phyloP scores from a whole-genome alignment of 2,113 vertebrate species.

The Glaucidium brasilianum region DNA sequence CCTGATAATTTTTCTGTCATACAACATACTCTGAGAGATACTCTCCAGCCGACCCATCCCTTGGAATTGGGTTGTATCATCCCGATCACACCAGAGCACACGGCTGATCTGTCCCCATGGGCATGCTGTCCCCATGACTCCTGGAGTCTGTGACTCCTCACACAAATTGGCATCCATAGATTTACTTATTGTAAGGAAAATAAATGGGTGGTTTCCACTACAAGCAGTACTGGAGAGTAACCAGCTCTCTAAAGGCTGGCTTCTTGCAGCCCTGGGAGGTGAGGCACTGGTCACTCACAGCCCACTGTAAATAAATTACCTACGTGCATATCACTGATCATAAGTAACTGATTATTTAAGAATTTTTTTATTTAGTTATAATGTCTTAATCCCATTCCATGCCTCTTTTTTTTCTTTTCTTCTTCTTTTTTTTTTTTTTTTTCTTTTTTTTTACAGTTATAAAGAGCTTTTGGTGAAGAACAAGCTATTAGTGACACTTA shows the following conservation, averaged over 20 bases:
- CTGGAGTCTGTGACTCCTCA: not conserved
- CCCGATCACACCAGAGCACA: fast-evolving
- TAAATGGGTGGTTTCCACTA: not conserved
- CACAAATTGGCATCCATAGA: not conserved
- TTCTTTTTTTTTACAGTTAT: not conserved
- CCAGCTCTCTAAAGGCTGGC: not conserved
- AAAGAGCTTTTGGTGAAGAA: not conserved
- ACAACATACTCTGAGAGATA: not conserved
- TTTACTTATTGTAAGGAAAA: not conserved
- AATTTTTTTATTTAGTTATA: not conserved
- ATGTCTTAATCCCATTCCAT: not conserved
- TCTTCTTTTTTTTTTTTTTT: not conserved
- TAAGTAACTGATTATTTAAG: not conserved
- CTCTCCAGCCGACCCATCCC: not conserved
- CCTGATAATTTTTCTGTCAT: not conserved
- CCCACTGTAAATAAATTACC: not conserved
- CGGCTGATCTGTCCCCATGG: not conserved
- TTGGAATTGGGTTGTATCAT: not conserved
- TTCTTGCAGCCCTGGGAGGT: not conserved
- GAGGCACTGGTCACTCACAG: not conserved
- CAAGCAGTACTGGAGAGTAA: not conserved
- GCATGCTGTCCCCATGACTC: fast-evolving
- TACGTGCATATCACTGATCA: not conserved
- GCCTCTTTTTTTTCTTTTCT: too few relatives aligned
- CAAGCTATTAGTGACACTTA: not conserved